Base-by-base conservation (phyloP, 2,888 invertebrate genomes). In the Limnephilus rhombicus region DNA sequence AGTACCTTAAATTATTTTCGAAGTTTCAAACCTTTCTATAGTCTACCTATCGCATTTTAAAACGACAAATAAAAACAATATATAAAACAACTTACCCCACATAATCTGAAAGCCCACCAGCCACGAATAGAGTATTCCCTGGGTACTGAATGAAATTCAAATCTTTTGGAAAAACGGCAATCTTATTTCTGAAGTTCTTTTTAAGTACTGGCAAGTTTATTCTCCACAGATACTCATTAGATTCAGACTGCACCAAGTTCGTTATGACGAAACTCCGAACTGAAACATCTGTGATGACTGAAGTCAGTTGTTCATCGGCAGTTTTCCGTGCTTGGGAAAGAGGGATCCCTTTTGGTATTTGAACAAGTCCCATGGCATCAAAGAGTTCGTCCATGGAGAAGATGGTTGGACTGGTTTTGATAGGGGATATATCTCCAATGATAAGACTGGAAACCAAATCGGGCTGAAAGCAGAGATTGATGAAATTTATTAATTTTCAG, bases 61-160 rank as follows among this genome's bases (percentile, higher is more conserved):
- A 13, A 13, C 13, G 49, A 49, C 13, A 49, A 29, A n/a, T 89
- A 34, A 89, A 80, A 31, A 11, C 13, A 3, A 89, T 29, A 89
- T 81, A 41, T 94, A 88, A 98, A 97, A 83, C 4, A 85, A 95
- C 96, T 96, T 96, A 98, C 98, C 96, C 96, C 94, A 99, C 97
- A 95, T 98, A 99, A 95, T 98, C 97, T 1, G 99, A 99, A n/a
- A 97, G 96, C 24, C 96, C 97, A 90, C 99, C 99, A 93, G 97
- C 98, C 92, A 99, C 96, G 95, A 99, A 99, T 11, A 98, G 95
- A 0, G 98, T 97, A 3, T 98, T 98, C 4, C 98, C 98, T 92
- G 95, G 94, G 94, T 96, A 98, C 93, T 96, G 96, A 24, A 96
- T 94, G 2, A 96, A 96, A 94, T 94, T 95, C 94, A 96, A 93